These are phyloP conservation scores for Microcaecilia unicolor DNA, from an alignment of 2,797 vertebrate species.

Conservation along the genomic window DNA sequence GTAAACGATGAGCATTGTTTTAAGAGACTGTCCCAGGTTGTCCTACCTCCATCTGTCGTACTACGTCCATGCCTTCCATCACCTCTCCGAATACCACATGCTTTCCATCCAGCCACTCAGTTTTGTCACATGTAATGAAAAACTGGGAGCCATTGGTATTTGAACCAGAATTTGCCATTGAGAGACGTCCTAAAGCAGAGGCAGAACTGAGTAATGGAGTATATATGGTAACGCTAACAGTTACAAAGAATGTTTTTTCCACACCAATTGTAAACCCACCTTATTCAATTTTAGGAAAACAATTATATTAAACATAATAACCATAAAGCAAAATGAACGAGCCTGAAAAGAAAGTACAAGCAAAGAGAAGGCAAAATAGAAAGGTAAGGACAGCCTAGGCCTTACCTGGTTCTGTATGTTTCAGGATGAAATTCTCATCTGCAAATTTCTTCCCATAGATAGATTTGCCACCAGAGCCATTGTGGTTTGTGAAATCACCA, in stretches of 20 bases:
- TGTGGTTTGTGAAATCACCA: conserved; percentile 96
- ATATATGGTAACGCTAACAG: no score
- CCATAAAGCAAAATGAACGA: no score
- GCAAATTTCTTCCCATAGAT: conserved; percentile 95
- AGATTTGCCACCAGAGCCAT: conserved; percentile 91
- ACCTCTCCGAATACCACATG: conserved; percentile 94
- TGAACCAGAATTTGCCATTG: conserved; percentile 85
- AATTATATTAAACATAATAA: no score
- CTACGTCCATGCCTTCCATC: conserved; percentile 85
- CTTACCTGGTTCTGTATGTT: conserved; percentile 86
- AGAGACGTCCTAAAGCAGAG: conserved; percentile 62
- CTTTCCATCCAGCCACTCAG: conserved; percentile 88
- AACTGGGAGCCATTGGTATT: conserved; percentile 91
- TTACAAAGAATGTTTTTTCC: no score
- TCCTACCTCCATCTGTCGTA: conserved; percentile 81
- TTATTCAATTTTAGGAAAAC: no score
- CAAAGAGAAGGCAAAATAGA: no score
- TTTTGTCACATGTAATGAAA: conserved; percentile 87
- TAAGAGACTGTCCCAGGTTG: neutral
- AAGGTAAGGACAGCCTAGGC: no score
- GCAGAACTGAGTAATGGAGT: accelerated
- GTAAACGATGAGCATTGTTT: no score
- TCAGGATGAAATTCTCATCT: conserved; percentile 96
- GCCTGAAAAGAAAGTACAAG: no score
- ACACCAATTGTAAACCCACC: accelerated